These are phyloP conservation scores for Channa maculata DNA, from an alignment of 2,113 vertebrate genomes.

Conservation along the genomic window DNA sequence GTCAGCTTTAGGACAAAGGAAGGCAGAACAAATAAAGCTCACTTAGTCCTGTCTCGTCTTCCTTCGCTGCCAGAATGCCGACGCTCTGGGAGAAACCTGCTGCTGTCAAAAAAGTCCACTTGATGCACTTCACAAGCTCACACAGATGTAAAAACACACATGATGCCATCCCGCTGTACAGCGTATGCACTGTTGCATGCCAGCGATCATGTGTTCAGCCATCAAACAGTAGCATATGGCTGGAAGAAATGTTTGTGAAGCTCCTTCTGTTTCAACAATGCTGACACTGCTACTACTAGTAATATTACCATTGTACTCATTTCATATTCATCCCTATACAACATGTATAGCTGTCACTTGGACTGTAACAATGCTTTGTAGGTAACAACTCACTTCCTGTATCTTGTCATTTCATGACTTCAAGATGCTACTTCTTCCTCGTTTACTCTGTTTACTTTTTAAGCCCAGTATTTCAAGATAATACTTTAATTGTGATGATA, in stretches of 20 bases:
- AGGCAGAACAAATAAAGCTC: constrained; percentile 18
- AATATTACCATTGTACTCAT: background rate
- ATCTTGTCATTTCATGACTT: constrained; percentile 23
- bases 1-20: constrained; percentile 50
- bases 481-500: background rate
- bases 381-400: constrained; percentile 2
- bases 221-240: constrained; percentile 45
- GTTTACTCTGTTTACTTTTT: background rate
- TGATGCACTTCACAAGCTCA: constrained; percentile 14
- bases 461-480: background rate
- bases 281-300: background rate
- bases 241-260: constrained; percentile 3
- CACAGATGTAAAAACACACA: constrained; percentile 13
- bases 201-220: constrained; percentile 25
- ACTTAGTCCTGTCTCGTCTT: background rate
- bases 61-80: constrained; percentile 18
- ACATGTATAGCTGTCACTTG: background rate
- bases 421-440: constrained; percentile 6
- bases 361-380: background rate
- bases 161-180: background rate
- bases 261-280: constrained; percentile 28
- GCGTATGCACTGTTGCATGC: constrained; percentile 26
- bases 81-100: constrained; percentile 3
- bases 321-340: background rate
- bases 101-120: constrained; percentile 31